Evolutionary conservation across 2,888 invertebrate species (phyloP).

Genomic region (Agelastica alni): DNA sequence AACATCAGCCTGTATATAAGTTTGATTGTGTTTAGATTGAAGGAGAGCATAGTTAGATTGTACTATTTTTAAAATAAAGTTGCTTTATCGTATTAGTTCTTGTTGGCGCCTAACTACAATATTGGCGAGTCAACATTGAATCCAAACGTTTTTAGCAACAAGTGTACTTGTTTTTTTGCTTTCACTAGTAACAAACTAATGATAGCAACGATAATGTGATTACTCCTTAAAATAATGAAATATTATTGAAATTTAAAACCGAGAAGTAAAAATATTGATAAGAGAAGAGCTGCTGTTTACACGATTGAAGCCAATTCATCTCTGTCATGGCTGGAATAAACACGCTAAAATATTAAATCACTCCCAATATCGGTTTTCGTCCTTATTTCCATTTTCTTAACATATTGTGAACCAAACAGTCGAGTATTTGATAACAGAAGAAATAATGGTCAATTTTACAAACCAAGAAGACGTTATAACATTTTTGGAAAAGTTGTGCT

Average conservation of each 20-base stretch:
- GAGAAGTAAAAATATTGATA: constrained; percentile 28
- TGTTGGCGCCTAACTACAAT: too few species aligned
- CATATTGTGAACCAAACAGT: neutral
- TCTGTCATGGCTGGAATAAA: constrained; percentile 39
- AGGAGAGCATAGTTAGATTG: too few species aligned
- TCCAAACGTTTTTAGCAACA: too few species aligned
- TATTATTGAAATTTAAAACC: constrained; percentile 25
- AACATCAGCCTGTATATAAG: too few species aligned
- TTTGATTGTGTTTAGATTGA: too few species aligned
- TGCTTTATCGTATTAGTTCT: too few species aligned
- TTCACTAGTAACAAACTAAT: constrained; percentile 5
- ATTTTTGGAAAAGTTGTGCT: constrained; percentile 11
- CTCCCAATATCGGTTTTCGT: constrained; percentile 37
- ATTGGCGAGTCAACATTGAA: too few species aligned
- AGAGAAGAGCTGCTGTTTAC: constrained; percentile 20
- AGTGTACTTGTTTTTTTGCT: neutral
- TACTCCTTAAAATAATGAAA: constrained; percentile 20
- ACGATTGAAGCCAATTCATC: constrained; percentile 33
- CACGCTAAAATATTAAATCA: constrained; percentile 37
- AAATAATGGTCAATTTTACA: constrained; percentile 8
- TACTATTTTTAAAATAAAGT: too few species aligned
- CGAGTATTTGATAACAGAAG: neutral
- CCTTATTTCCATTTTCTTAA: constrained; percentile 1
- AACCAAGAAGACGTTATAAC: neutral
- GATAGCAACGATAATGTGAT: constrained; percentile 14